Evolutionary conservation across 2,113 vertebrate species (phyloP).

Genomic region (Hystrix cristata): DNA sequence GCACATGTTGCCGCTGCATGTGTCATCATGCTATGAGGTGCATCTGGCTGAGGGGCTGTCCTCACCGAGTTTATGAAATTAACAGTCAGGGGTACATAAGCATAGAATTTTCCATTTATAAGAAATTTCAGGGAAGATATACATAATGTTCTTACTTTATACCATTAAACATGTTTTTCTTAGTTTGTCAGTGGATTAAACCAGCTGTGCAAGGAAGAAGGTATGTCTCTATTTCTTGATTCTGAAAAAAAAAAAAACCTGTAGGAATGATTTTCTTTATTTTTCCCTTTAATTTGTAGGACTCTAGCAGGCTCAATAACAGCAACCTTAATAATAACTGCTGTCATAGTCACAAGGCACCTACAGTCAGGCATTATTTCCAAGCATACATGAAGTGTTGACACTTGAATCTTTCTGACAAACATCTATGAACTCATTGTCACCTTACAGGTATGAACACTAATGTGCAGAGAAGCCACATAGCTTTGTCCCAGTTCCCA

Average conservation of each 20-base stretch:
- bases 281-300: not conserved
- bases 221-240: not conserved
- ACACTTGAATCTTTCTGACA: not conserved
- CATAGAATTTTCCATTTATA: not conserved
- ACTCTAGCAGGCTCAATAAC: not conserved
- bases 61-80: not conserved
- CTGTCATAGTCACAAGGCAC: not conserved
- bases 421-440: not conserved
- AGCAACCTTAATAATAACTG: not conserved
- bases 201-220: accelerated
- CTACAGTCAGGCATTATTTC: not conserved
- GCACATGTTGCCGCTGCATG: not conserved
- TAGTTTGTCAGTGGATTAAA: not conserved
- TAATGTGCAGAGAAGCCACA: not conserved
- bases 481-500: not conserved
- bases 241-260: not conserved
- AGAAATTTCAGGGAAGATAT: not conserved
- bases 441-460: not conserved
- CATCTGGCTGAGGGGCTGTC: not conserved
- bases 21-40: not conserved
- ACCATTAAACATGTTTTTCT: not conserved
- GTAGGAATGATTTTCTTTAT: not conserved
- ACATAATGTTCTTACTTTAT: not conserved
- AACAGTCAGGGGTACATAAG: not conserved
- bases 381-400: not conserved